Evolutionary conservation across 1,140 invertebrate genomes (phyloP).

Genomic region (Sinella curviseta): DNA sequence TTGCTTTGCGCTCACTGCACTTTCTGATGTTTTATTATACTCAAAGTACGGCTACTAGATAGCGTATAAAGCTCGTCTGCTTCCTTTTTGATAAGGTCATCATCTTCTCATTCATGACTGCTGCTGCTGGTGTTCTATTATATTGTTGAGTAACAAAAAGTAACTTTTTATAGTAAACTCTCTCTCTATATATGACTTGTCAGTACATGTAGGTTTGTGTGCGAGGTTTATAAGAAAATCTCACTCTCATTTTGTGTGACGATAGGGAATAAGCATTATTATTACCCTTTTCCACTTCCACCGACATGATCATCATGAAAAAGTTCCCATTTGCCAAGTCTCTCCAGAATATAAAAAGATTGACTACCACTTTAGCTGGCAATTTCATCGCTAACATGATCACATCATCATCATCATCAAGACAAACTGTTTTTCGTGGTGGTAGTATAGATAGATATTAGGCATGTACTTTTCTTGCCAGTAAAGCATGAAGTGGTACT

Average conservation of each 20-base stretch:
- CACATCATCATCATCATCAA: background rate
- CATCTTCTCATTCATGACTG: background rate
- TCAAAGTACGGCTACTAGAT: background rate
- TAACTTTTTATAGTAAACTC: background rate
- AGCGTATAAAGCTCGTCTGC: background rate
- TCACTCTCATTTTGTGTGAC: background rate
- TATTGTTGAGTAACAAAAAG: background rate
- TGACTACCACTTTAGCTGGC: slow-evolving; percentile 15
- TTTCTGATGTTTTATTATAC: background rate
- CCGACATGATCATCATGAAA: background rate
- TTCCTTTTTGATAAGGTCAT: background rate
- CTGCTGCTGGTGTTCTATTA: background rate
- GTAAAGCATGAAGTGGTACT: no score
- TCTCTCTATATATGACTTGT: no score
- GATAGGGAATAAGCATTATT: background rate
- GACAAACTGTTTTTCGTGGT: background rate
- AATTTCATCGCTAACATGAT: background rate
- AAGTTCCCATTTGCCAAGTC: slow-evolving; percentile 10
- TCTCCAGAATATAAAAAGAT: slow-evolving; percentile 12
- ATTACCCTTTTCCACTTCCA: background rate
- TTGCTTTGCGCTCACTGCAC: background rate
- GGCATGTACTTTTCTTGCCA: no score
- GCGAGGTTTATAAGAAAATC: background rate
- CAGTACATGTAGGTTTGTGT: background rate
- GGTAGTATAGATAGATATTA: no score